Percentiles rank a stretch among this genome's conserved stretches.
Evolutionary conservation across 2,797 vertebrate genomes (phyloP).

Genomic region (Notamacropus eugenii): DNA sequence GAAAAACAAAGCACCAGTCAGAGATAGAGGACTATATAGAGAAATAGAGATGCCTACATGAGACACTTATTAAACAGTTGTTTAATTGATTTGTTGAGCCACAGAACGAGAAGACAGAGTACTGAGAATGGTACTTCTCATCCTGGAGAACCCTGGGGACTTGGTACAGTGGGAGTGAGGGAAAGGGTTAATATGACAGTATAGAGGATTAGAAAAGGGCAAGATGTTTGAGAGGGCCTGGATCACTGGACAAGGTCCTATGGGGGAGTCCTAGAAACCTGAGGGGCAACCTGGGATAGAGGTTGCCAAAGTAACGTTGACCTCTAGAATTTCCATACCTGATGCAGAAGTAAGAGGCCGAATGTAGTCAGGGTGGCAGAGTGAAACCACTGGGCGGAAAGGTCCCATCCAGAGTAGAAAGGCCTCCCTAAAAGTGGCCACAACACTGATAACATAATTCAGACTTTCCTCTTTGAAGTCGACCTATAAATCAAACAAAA

Average conservation of each 20-base stretch:
- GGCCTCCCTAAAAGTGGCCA: slow-evolving; percentile 82
- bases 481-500: slow-evolving; percentile 53
- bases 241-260: background rate
- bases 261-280: background rate
- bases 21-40: background rate
- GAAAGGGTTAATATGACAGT: background rate
- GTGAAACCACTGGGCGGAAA: slow-evolving; percentile 84
- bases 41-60: background rate
- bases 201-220: background rate
- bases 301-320: background rate
- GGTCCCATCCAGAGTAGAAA: slow-evolving; percentile 88
- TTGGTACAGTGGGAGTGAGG: background rate
- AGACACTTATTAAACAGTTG: background rate
- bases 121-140: background rate
- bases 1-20: background rate
- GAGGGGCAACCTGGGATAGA: background rate
- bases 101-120: background rate
- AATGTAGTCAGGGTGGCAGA: slow-evolving; percentile 89
- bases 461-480: slow-evolving; percentile 85
- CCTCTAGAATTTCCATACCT: slow-evolving; percentile 79
- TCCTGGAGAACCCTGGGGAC: background rate
- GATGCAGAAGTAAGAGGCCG: slow-evolving; percentile 86
- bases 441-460: slow-evolving; percentile 76
- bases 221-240: background rate
- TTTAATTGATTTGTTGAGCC: background rate